These are phyloP conservation scores for Puntigrus tetrazona DNA, from an alignment of 2,113 vertebrate genomes.

Conservation along the genomic window DNA sequence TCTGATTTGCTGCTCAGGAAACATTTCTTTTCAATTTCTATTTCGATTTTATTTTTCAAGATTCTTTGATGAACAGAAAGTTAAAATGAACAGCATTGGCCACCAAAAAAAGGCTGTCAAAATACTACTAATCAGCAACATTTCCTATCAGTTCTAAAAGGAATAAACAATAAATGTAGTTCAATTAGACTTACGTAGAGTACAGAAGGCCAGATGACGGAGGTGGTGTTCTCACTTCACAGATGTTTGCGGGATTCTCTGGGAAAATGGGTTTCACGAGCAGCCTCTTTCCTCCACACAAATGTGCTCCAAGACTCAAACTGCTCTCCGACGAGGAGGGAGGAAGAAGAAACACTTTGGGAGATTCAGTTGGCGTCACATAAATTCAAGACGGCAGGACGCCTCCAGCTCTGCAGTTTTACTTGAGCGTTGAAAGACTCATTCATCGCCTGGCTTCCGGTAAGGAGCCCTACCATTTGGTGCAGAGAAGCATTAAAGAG, in stretches of 20 bases:
- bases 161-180: neutral
- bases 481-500: conserved; percentile 6
- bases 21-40: neutral
- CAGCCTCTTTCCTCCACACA: neutral
- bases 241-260: too few species aligned
- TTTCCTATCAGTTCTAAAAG: too few species aligned
- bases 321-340: neutral
- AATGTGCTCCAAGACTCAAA: neutral
- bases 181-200: too few species aligned
- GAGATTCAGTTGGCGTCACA: neutral
- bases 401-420: conserved; percentile 16
- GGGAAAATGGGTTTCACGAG: neutral
- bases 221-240: neutral
- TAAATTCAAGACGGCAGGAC: neutral
- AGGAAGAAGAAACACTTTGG: neutral
- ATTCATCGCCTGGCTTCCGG: conserved; percentile 14
- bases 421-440: conserved; percentile 13
- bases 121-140: neutral
- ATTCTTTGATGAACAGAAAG: neutral
- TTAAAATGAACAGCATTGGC: neutral
- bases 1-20: neutral
- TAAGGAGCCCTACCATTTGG: conserved; percentile 2
- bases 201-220: neutral
- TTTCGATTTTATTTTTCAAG: neutral
- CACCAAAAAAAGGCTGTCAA: neutral